Base-by-base conservation (phyloP, 1,140 invertebrate genomes). In the Pogonus chalceus region DNA sequence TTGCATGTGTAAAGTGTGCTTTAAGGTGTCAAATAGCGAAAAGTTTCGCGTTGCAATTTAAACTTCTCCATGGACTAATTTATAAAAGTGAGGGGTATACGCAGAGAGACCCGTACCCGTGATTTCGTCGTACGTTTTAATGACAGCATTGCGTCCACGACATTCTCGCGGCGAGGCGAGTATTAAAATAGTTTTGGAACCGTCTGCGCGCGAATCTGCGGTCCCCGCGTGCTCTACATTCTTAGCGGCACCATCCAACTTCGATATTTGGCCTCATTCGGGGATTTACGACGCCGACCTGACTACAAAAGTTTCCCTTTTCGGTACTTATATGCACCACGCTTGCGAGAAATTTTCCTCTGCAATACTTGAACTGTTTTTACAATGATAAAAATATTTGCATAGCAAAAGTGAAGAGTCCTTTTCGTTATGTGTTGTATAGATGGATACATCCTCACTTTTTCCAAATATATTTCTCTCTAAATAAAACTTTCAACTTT, bases 131-230 rank as follows among this genome's bases (percentile, higher is more conserved):
- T 16, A 43, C 7, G 37, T 7, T 43, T 43, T 18, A 9, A 18
- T 43, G 37, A 16, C 37, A 16, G 18, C 26, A 43, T 9, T 10
- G 18, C 37, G 18, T 18, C 37, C 37, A 43, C 18, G n/a, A n/a
- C n/a, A n/a, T n/a, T n/a, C n/a, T n/a, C 9, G 9, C 18, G 37
- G 18, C 37, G 37, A 12, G 9, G 37, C 26, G 26, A 14, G 26
- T 31, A 43, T 43, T 43, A 43, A 43, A 43, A 43, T 43, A 43
- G 37, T 43, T 43, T 43, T 16, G 18, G 18, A 43, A 43, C 37
- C 37, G 4, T 16, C 7, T 16, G 18, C 37, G 37, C 9, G 18
- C 18, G 37, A 43, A 43, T 43, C 37, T 43, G 37, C 37, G 37
- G 37, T 9, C 37, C 18, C 3, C 18, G 37, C 37, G 37, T 43